phyloP scores from a whole-genome alignment of 2,113 vertebrate species.

The Pseudopipra pipra region DNA sequence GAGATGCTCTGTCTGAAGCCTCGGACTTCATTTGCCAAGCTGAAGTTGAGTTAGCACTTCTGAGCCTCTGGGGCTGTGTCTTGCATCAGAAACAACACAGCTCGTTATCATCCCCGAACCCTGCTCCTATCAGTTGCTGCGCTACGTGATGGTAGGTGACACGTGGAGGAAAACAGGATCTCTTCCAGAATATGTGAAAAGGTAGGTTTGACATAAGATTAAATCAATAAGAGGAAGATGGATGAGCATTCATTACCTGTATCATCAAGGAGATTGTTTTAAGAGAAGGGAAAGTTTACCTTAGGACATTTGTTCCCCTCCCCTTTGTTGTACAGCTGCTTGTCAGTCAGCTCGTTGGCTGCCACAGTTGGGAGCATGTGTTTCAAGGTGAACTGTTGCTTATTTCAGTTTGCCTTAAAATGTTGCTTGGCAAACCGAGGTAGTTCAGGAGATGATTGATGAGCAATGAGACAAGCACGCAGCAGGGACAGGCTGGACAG shows the following conservation, averaged over 20 bases:
- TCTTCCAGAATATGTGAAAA: conserved; percentile 25
- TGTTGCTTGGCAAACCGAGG: conserved; percentile 7
- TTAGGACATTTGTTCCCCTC: background rate
- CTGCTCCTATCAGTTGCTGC: background rate
- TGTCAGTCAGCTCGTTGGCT: conserved; percentile 15
- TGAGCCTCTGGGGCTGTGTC: background rate
- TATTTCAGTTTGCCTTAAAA: conserved; percentile 52
- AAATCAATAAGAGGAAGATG: conserved; percentile 55
- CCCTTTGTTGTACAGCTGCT: background rate
- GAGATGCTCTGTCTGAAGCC: conserved; percentile 26
- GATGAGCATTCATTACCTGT: conserved; percentile 43
- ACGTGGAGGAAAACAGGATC: background rate
- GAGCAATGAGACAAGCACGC: conserved; percentile 36
- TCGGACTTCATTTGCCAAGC: background rate
- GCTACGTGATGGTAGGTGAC: background rate
- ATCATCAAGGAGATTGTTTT: background rate
- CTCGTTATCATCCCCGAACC: background rate
- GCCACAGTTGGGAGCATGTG: background rate
- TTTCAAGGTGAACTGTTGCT: conserved; percentile 62
- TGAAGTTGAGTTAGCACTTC: conserved; percentile 37
- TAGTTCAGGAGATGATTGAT: conserved; percentile 50
- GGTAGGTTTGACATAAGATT: conserved; percentile 10
- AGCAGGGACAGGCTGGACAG: conserved; percentile 44
- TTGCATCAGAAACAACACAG: conserved; percentile 22
- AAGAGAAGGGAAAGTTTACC: conserved; percentile 39